phyloP scores from a whole-genome alignment of 2,797 vertebrate genomes.

The Spinus pinus region DNA sequence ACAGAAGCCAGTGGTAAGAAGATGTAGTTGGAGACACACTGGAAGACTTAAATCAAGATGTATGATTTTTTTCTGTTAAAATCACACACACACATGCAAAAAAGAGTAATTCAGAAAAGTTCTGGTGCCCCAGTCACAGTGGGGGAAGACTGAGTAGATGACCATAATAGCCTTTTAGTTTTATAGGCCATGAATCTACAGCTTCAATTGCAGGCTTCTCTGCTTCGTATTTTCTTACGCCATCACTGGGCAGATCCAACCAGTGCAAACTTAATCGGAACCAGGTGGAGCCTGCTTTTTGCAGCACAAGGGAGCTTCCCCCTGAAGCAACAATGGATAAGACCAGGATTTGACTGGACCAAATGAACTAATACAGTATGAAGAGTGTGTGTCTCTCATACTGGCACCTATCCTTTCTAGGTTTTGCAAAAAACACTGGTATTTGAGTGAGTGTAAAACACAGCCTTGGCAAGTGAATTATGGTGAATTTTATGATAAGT shows the following conservation, averaged over 20 bases:
- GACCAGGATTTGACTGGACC: not conserved
- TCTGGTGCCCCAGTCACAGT: not conserved
- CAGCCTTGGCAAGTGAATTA: not conserved
- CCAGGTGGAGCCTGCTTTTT: conserved; percentile 45
- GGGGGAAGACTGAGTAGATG: not conserved
- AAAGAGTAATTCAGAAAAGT: not conserved
- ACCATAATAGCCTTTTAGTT: conserved; percentile 47
- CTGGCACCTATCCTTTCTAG: not conserved
- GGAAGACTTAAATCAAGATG: not conserved
- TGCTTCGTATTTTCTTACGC: conserved; percentile 39
- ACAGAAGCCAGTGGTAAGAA: conserved; percentile 6
- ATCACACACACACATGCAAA: not conserved
- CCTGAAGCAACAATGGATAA: conserved; percentile 35
- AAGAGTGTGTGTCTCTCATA: not conserved
- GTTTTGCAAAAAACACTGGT: not conserved
- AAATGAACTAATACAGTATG: not conserved
- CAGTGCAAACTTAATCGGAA: conserved; percentile 11
- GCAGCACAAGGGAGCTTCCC: conserved; percentile 26
- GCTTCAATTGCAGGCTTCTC: conserved; percentile 46
- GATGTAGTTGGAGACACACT: not conserved
- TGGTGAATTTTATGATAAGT: not conserved
- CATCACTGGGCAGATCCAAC: conserved; percentile 52
- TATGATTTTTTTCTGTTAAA: not conserved
- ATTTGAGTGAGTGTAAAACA: not conserved
- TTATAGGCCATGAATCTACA: conserved; percentile 41